phyloP scores from a whole-genome alignment of 1,140 invertebrate species.

The Cephus cinctus region DNA sequence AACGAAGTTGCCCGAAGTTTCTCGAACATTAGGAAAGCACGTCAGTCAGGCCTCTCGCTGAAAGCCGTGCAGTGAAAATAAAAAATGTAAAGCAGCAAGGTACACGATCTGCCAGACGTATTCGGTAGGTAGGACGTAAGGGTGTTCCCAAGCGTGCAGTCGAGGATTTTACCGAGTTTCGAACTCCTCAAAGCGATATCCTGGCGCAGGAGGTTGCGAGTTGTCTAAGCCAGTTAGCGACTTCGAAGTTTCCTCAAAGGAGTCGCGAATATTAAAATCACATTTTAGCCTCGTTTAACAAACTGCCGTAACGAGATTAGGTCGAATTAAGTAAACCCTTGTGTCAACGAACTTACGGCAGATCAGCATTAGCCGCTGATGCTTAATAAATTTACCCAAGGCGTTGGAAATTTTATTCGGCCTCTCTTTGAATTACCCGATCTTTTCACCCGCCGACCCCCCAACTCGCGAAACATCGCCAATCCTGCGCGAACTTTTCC shows the following conservation, averaged over 20 bases:
- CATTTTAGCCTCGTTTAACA: slow-evolving; percentile 41
- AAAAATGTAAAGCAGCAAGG: neutral
- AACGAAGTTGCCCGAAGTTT: too few relatives aligned
- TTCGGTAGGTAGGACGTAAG: slow-evolving; percentile 1
- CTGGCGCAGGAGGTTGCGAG: neutral
- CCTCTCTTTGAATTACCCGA: too few relatives aligned
- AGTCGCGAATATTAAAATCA: slow-evolving; percentile 48
- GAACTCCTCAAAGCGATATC: slow-evolving; percentile 39
- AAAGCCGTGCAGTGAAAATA: too few relatives aligned
- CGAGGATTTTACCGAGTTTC: slow-evolving; percentile 43
- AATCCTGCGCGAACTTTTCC: too few relatives aligned
- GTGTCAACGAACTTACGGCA: slow-evolving; percentile 14
- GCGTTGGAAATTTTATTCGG: too few relatives aligned
- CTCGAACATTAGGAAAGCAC: too few relatives aligned
- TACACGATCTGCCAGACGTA: too few relatives aligned
- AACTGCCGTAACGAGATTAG: slow-evolving; percentile 39
- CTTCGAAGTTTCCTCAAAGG: slow-evolving; percentile 44
- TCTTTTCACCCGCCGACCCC: too few relatives aligned
- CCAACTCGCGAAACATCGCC: too few relatives aligned
- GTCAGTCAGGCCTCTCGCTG: too few relatives aligned
- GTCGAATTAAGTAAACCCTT: slow-evolving; percentile 37
- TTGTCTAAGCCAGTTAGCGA: slow-evolving; percentile 43
- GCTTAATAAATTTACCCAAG: too few relatives aligned
- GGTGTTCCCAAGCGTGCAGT: slow-evolving; percentile 20
- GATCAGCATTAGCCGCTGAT: too few relatives aligned